A percentile compares a stretch with the other conserved stretches of the same genome.
Evolutionary conservation across 2,888 invertebrate genomes (phyloP).

Genomic region (Hypomecis punctinalis): DNA sequence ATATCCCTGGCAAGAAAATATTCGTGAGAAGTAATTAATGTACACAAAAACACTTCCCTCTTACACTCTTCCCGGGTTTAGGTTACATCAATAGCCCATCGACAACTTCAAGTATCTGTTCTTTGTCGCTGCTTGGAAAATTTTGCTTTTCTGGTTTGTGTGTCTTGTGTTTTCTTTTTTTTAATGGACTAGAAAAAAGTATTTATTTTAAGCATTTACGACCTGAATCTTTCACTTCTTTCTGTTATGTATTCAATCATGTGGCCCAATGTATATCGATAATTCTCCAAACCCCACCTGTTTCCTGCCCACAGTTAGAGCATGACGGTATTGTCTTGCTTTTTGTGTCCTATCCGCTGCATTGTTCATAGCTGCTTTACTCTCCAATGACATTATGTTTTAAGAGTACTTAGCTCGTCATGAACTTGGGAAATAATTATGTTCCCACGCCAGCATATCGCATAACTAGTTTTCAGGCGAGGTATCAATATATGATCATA

Average conservation of each 20-base stretch:
- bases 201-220: background rate
- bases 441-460: slow-evolving; percentile 21
- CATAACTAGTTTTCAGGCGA: slow-evolving; percentile 9
- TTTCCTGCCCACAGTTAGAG: slow-evolving; percentile 61
- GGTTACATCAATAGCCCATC: slow-evolving; percentile 34
- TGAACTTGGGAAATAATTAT: slow-evolving; percentile 33
- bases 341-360: slow-evolving; percentile 61
- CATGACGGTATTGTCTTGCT: slow-evolving; percentile 63
- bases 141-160: slow-evolving; percentile 31
- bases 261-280: slow-evolving; percentile 34
- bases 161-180: slow-evolving; percentile 9
- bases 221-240: slow-evolving; percentile 19
- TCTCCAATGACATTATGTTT: slow-evolving; percentile 29
- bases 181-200: background rate
- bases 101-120: slow-evolving; percentile 22
- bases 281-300: slow-evolving; percentile 53
- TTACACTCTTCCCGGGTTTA: slow-evolving; percentile 8
- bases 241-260: slow-evolving; percentile 28
- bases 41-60: slow-evolving; percentile 20
- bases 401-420: slow-evolving; percentile 19
- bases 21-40: slow-evolving; percentile 17
- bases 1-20: slow-evolving; percentile 13
- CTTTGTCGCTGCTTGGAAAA: slow-evolving; percentile 4
- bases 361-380: slow-evolving; percentile 50
- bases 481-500: slow-evolving; percentile 19